These are phyloP conservation scores for Poecilia velifera DNA, from an alignment of 2,797 vertebrate genomes.

Conservation along the genomic window DNA sequence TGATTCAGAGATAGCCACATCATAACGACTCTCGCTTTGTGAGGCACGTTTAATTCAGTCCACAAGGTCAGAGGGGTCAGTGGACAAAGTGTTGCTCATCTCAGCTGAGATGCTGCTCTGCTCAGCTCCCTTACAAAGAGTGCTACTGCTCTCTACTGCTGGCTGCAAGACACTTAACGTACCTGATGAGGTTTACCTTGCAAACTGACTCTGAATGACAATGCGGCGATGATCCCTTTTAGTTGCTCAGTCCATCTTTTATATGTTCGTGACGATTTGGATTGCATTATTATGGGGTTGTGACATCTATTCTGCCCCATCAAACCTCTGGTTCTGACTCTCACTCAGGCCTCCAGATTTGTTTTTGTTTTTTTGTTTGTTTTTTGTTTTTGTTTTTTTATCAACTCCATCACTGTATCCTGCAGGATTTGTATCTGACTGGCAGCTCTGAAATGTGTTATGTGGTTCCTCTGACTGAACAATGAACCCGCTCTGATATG, in stretches of 20 bases:
- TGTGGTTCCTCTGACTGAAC: constrained; percentile 19
- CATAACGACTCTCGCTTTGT: constrained; percentile 45
- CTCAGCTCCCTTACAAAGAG: constrained; percentile 36
- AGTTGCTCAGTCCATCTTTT: background rate
- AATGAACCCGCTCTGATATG: constrained; percentile 16
- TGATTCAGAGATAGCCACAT: constrained; percentile 46
- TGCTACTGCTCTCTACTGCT: constrained; percentile 82
- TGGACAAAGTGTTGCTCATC: constrained; percentile 67
- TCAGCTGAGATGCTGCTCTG: constrained; percentile 40
- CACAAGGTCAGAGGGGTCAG: constrained; percentile 76
- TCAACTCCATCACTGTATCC: constrained; percentile 31
- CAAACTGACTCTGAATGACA: constrained; percentile 24
- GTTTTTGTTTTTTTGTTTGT: no score
- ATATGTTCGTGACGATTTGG: background rate
- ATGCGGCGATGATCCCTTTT: constrained; percentile 5
- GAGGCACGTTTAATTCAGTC: constrained; percentile 65
- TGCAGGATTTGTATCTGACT: constrained; percentile 45
- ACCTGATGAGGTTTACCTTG: constrained; percentile 11
- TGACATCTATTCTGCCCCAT: constrained; percentile 26
- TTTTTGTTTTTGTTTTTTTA: constrained; percentile 15
- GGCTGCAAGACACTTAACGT: constrained; percentile 2
- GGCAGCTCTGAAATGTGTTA: constrained; percentile 27
- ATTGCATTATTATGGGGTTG: constrained; percentile 11
- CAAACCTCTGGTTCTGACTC: constrained; percentile 60
- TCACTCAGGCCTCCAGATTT: constrained; percentile 22